Evolutionary conservation across 1,140 invertebrate genomes (phyloP).

Genomic region (Drosophila grimshawi): DNA sequence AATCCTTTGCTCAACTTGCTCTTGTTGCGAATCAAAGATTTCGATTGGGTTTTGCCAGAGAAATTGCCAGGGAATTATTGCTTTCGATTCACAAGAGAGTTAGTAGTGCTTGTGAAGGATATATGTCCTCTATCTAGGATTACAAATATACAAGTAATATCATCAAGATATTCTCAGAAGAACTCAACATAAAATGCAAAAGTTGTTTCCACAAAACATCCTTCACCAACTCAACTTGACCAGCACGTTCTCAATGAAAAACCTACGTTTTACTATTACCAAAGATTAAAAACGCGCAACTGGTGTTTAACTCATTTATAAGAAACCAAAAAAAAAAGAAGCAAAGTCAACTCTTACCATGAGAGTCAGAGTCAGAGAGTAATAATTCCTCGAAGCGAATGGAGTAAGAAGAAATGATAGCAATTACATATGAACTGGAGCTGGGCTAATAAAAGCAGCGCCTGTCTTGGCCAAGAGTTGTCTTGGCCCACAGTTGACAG

Average conservation of each 20-base stretch:
- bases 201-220: conserved; percentile 3
- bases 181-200: too few species aligned
- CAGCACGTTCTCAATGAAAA: neutral
- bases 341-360: conserved; percentile 35
- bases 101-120: neutral
- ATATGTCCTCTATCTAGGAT: too few species aligned
- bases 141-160: too few species aligned
- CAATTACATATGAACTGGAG: conserved; percentile 61
- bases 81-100: too few species aligned
- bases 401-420: conserved; percentile 59
- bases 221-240: neutral
- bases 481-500: conserved; percentile 24
- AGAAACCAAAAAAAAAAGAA: conserved; percentile 44
- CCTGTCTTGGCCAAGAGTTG: conserved; percentile 31
- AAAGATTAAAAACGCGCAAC: conserved; percentile 51
- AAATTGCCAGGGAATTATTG: neutral
- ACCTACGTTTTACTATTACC: conserved; percentile 36
- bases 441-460: conserved; percentile 58
- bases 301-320: conserved; percentile 53
- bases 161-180: too few species aligned
- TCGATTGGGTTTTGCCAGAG: neutral
- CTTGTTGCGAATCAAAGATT: too few species aligned
- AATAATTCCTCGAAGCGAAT: conserved; percentile 59
- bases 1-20: neutral
- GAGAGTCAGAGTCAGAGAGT: conserved; percentile 42